Percentiles rank a stretch among this genome's conserved stretches.
Evolutionary conservation across 2,113 vertebrate species (phyloP).

Genomic region (Archilochus colubris): DNA sequence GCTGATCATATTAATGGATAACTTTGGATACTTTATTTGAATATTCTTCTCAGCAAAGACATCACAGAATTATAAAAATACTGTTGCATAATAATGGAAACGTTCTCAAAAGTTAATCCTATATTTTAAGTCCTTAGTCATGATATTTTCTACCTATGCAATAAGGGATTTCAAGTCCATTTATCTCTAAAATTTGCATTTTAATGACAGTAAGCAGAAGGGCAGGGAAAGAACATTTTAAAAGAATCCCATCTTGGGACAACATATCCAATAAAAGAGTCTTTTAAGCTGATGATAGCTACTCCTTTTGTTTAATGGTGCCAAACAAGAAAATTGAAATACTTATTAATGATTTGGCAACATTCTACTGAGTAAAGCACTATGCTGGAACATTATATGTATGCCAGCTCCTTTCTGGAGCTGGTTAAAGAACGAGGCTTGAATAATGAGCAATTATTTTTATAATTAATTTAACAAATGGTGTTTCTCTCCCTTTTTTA

Average conservation of each 20-base stretch:
- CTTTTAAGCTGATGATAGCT: neutral
- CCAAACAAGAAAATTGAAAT: neutral
- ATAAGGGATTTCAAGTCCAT: neutral
- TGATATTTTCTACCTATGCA: neutral
- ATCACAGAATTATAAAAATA: neutral
- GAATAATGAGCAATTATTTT: neutral
- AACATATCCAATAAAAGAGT: neutral
- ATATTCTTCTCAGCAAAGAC: neutral
- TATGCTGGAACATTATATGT: neutral
- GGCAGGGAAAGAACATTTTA: neutral
- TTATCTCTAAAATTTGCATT: slow-evolving; percentile 34
- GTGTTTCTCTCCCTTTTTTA: neutral
- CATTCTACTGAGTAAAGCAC: neutral
- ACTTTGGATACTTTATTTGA: neutral
- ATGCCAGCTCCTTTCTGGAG: neutral
- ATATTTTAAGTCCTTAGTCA: neutral
- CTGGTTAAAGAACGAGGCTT: neutral
- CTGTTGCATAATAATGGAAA: neutral
- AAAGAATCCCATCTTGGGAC: neutral
- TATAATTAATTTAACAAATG: neutral
- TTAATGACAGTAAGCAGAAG: slow-evolving; percentile 35
- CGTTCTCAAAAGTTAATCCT: neutral
- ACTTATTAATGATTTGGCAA: neutral
- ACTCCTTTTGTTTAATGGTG: neutral
- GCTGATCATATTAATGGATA: neutral